A percentile compares a stretch with the other conserved stretches of the same genome.
phyloP scores from a whole-genome alignment of 2,113 vertebrate genomes.

The Holacanthus passer region DNA sequence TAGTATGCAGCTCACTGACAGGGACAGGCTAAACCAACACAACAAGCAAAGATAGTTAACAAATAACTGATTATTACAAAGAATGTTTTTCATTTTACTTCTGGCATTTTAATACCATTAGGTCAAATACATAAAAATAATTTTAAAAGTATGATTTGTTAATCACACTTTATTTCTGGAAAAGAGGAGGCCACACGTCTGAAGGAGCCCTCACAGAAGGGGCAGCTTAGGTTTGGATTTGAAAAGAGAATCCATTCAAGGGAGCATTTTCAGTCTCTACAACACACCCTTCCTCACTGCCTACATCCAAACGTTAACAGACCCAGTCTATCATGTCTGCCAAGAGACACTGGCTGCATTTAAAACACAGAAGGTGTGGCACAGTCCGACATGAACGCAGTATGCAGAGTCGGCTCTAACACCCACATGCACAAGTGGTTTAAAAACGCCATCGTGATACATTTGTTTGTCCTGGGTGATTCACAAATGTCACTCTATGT shows the following conservation, averaged over 20 bases:
- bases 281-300: conserved; percentile 10
- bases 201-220: not conserved
- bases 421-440: conserved; percentile 1
- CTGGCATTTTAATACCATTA: not conserved
- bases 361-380: conserved; percentile 34
- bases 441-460: not conserved
- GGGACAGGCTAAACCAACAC: conserved; percentile 16
- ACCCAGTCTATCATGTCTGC: conserved; percentile 44
- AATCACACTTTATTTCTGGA: not conserved
- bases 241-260: conserved; percentile 8
- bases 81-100: not conserved
- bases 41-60: not conserved
- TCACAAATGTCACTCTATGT: not conserved
- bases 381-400: conserved; percentile 8
- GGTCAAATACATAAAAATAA: not conserved
- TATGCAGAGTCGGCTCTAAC: not conserved
- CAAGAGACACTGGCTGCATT: conserved; percentile 44
- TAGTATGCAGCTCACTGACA: conserved; percentile 37
- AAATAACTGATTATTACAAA: not conserved
- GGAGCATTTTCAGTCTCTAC: not conserved
- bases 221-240: conserved; percentile 4
- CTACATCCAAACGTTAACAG: conserved; percentile 45
- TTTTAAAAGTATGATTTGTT: not conserved
- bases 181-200: not conserved
- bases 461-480: not conserved